Conservation (phyloP, 2,113 vertebrate genomes). For the Hyaena hyaena region DNA sequence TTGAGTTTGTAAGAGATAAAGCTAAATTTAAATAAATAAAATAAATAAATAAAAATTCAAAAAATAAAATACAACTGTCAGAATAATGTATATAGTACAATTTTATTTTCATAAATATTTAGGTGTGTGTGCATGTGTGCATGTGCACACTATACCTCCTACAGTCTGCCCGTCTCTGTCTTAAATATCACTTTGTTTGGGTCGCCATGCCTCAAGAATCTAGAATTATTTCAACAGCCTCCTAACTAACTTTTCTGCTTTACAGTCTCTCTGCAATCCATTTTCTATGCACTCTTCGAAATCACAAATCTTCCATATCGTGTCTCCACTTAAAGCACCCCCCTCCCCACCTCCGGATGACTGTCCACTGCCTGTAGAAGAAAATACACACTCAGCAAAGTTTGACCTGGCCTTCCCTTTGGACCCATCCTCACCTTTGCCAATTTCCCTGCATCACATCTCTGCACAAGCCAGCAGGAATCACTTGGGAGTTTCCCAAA, state of each 20-base stretch:
- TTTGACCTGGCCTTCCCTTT: background rate
- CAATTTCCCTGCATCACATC: background rate
- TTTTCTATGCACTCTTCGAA: background rate
- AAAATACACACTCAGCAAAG: background rate
- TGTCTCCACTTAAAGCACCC: background rate
- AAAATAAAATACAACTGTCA: background rate
- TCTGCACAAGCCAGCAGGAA: background rate
- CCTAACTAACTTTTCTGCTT: background rate
- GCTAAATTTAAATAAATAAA: background rate
- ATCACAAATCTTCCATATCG: background rate
- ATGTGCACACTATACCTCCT: too few species aligned
- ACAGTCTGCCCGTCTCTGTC: background rate
- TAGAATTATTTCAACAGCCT: background rate
- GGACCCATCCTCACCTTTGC: background rate
- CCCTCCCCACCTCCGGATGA: background rate
- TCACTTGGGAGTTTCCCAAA: background rate
- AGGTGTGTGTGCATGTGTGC: background rate
- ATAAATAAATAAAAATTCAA: too few species aligned
- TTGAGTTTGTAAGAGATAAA: slow-evolving; percentile 14
- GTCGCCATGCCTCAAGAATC: background rate
- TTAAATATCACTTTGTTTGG: background rate
- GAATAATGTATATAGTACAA: background rate
- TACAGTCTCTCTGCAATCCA: background rate
- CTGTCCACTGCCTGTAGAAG: background rate
- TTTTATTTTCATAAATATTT: background rate